A percentile compares a stretch with the other conserved stretches of the same genome.
These are phyloP conservation scores for Drosophila pandora DNA, from an alignment of 1,140 invertebrate genomes.

Conservation along the genomic window DNA sequence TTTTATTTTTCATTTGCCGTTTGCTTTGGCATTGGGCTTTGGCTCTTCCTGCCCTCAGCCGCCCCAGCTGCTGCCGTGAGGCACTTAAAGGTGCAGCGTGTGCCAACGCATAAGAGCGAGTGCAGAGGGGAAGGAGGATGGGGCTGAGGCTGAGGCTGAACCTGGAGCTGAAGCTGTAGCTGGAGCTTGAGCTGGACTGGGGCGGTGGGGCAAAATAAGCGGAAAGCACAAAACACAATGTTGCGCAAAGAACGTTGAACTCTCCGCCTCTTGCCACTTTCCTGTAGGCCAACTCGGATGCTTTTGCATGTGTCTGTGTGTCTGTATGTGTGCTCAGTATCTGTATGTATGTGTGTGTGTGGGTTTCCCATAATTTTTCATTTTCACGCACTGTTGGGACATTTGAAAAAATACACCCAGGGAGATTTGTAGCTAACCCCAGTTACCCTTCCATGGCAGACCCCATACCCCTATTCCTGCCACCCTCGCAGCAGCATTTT, in stretches of 20 bases:
- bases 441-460: slow-evolving; percentile 15
- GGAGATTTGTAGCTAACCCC: slow-evolving; percentile 61
- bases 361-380: slow-evolving; percentile 80
- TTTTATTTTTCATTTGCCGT: slow-evolving; percentile 24
- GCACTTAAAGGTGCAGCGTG: slow-evolving; percentile 81
- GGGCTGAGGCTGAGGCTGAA: slow-evolving; percentile 31
- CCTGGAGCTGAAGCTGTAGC: not conserved
- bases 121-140: slow-evolving; percentile 1
- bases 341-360: slow-evolving; percentile 14
- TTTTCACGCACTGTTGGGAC: slow-evolving; percentile 79
- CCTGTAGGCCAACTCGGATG: slow-evolving; percentile 21
- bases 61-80: slow-evolving; percentile 25
- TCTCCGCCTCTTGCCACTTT: slow-evolving; percentile 50
- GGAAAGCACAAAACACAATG: slow-evolving; percentile 82
- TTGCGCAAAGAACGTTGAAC: slow-evolving; percentile 81
- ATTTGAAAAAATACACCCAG: slow-evolving; percentile 64
- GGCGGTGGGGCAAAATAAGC: slow-evolving; percentile 70
- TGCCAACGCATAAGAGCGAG: slow-evolving; percentile 65
- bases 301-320: slow-evolving; percentile 10
- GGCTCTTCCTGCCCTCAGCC: slow-evolving; percentile 28
- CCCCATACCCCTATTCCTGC: not conserved
- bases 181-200: slow-evolving; percentile 7
- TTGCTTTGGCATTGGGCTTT: slow-evolving; percentile 39
- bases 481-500: slow-evolving; percentile 34
- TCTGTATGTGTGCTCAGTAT: slow-evolving; percentile 8